Conservation (phyloP, 2,888 invertebrate species). For the Agelastica alni region DNA sequence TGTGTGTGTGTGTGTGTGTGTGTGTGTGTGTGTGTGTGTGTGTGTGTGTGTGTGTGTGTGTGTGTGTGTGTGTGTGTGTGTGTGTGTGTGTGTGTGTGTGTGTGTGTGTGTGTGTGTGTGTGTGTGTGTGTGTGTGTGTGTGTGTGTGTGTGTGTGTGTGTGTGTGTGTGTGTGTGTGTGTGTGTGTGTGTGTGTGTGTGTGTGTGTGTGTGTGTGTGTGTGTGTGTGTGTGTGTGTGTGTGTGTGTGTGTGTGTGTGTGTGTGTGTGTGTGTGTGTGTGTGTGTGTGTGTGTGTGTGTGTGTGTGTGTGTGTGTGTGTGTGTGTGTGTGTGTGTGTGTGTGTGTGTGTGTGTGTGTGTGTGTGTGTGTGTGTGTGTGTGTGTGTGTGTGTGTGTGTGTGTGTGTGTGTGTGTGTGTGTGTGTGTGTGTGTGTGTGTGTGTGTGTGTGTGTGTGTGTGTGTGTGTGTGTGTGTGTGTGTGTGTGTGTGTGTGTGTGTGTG, state of each 20-base stretch:
- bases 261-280: not conserved
- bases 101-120: not conserved
- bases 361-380: not conserved
- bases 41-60: not conserved
- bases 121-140: not conserved
- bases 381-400: not conserved
- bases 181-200: not conserved
- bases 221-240: not conserved
- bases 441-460: not conserved
- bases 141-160: not conserved
- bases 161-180: not conserved
- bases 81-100: not conserved
- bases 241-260: not conserved
- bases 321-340: not conserved
- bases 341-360: not conserved
- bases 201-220: not conserved
- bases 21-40: not conserved
- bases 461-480: not conserved
- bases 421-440: not conserved
- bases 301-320: not conserved
- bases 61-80: not conserved
- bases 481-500: not conserved
- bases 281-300: not conserved
- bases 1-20: not conserved
- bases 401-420: not conserved